Evolutionary conservation across 2,888 invertebrate genomes (phyloP).

Genomic region (Argyresthia albistria): DNA sequence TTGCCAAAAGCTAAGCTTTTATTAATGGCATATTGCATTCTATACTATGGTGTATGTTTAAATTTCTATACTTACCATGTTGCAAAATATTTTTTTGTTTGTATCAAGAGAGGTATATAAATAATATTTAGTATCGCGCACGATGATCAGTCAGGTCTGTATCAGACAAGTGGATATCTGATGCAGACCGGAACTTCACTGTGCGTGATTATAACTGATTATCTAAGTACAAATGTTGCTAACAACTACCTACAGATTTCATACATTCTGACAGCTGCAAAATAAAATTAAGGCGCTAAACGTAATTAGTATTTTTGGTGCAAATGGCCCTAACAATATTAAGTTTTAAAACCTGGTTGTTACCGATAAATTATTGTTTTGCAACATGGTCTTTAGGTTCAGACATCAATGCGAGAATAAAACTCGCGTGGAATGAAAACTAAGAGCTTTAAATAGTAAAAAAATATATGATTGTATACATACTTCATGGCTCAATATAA

Average conservation of each 20-base stretch:
- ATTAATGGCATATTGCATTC: neutral
- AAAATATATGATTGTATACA: constrained; percentile 51
- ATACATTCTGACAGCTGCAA: too few species aligned
- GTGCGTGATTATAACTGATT: too few species aligned
- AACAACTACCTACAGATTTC: too few species aligned
- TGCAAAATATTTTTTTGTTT: neutral
- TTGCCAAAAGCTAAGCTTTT: constrained; percentile 60
- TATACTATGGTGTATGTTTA: neutral
- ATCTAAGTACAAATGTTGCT: too few species aligned
- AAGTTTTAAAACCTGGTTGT: too few species aligned
- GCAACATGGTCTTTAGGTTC: constrained; percentile 24
- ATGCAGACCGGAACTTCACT: too few species aligned
- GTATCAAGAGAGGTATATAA: neutral
- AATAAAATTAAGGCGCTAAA: too few species aligned
- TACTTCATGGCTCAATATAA: constrained; percentile 62
- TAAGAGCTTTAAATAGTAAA: constrained; percentile 74
- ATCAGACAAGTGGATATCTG: too few species aligned
- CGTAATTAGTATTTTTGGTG: too few species aligned
- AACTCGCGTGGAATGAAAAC: constrained; percentile 61
- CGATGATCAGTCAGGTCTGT: too few species aligned
- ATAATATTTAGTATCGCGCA: neutral
- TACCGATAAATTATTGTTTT: constrained; percentile 11
- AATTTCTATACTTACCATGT: neutral
- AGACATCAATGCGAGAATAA: constrained; percentile 54
- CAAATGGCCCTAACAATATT: too few species aligned